Evolutionary conservation across 2,888 invertebrate species (phyloP).

Genomic region (Nymphalis polychloros): DNA sequence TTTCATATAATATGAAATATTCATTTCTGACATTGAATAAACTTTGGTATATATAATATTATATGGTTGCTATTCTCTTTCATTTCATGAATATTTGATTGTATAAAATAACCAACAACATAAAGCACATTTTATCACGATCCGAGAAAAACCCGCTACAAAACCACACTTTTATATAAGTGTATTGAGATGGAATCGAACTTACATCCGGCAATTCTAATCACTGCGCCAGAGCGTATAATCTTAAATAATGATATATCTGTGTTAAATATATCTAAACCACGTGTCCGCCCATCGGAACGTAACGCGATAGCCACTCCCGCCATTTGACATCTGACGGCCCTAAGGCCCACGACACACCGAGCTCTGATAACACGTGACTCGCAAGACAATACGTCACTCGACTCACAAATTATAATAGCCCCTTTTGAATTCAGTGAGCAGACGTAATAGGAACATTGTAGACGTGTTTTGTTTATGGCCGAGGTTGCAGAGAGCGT

Average conservation of each 20-base stretch:
- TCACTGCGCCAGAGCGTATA: conserved; percentile 2
- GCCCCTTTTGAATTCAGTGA: conserved; percentile 30
- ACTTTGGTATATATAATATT: too few species aligned
- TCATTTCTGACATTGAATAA: too few species aligned
- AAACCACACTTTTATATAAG: too few species aligned
- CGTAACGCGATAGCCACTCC: conserved; percentile 5
- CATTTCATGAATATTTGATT: too few species aligned
- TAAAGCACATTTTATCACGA: too few species aligned
- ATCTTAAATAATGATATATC: not conserved
- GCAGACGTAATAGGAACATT: conserved; percentile 24
- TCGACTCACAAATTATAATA: conserved; percentile 24
- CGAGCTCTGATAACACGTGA: conserved; percentile 10
- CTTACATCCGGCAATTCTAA: not conserved
- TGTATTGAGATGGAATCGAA: too few species aligned
- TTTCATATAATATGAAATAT: too few species aligned
- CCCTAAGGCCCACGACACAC: conserved; percentile 1
- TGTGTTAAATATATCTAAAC: not conserved
- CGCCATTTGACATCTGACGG: conserved; percentile 6
- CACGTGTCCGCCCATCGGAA: not conserved
- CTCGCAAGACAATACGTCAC: not conserved
- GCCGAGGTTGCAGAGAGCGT: conserved; percentile 16
- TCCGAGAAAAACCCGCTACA: too few species aligned
- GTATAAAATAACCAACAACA: too few species aligned
- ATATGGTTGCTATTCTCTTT: too few species aligned
- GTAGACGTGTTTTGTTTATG: conserved; percentile 21